phyloP scores from a whole-genome alignment of 2,797 vertebrate species.

The Morus bassanus region DNA sequence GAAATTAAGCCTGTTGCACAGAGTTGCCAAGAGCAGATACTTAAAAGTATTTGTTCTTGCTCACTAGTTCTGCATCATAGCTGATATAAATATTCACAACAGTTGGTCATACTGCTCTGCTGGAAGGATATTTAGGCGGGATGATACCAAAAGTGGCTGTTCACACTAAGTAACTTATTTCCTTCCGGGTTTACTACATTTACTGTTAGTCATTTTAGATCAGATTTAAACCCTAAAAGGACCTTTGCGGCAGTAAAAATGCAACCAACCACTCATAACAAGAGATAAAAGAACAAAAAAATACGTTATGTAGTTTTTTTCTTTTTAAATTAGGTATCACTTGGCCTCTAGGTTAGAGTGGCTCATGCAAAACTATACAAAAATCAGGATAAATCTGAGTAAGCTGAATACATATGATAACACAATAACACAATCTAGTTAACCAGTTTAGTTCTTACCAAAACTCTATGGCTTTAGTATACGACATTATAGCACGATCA shows the following conservation, averaged over 20 bases:
- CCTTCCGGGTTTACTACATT: not conserved
- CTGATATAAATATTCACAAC: not conserved
- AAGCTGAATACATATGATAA: not conserved
- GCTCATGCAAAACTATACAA: not conserved
- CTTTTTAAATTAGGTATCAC: not conserved
- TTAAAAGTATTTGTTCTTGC: not conserved
- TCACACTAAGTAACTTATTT: not conserved
- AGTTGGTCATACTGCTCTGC: not conserved
- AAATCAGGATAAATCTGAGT: not conserved
- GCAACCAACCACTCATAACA: not conserved
- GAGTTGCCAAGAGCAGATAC: not conserved
- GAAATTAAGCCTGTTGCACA: not conserved
- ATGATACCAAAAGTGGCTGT: not conserved
- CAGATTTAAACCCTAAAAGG: not conserved
- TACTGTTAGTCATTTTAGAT: not conserved
- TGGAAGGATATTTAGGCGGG: not conserved
- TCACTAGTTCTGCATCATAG: not conserved
- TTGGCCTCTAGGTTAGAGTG: not conserved
- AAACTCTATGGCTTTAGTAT: constrained; percentile 84
- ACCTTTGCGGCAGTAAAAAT: not conserved
- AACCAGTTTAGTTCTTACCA: constrained; percentile 77
- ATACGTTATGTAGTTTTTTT: accelerated
- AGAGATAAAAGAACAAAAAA: not conserved
- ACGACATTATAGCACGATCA: constrained; percentile 81
- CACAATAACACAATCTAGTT: not conserved